These are phyloP conservation scores for Cantharis rufa DNA, from an alignment of 2,888 invertebrate genomes.

Conservation along the genomic window DNA sequence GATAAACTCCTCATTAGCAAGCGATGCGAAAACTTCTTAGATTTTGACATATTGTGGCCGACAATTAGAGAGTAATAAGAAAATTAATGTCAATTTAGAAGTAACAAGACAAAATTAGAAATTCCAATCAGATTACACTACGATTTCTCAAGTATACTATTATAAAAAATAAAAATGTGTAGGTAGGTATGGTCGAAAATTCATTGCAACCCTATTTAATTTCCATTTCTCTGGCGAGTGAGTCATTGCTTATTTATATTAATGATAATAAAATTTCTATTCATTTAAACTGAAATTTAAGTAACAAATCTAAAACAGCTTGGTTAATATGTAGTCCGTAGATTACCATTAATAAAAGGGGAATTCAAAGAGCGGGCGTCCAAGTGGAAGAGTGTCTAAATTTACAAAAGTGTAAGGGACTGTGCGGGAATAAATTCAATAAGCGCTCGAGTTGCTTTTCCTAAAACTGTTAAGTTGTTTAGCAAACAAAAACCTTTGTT, in stretches of 20 bases:
- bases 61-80: neutral
- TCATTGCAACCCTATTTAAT: neutral
- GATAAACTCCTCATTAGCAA: conserved; percentile 49
- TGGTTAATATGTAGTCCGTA: conserved; percentile 26
- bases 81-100: conserved; percentile 7
- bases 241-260: conserved; percentile 5
- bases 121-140: neutral
- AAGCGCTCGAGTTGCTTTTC: conserved; percentile 19
- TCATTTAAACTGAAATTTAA: conserved; percentile 7
- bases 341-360: conserved; percentile 33
- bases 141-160: neutral
- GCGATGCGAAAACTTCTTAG: conserved; percentile 19
- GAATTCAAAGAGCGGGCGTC: conserved; percentile 28
- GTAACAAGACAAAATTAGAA: neutral
- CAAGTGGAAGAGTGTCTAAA: conserved; percentile 29
- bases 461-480: conserved; percentile 19
- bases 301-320: conserved; percentile 23
- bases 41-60: conserved; percentile 6
- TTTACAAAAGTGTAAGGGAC: conserved; percentile 24
- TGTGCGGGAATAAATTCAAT: conserved; percentile 22
- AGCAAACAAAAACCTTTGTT: conserved; percentile 11
- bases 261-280: conserved; percentile 14
- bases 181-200: neutral
- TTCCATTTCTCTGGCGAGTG: conserved; percentile 2
- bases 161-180: neutral